phyloP scores from a whole-genome alignment of 2,888 invertebrate species.

The Ectemnius cavifrons region DNA sequence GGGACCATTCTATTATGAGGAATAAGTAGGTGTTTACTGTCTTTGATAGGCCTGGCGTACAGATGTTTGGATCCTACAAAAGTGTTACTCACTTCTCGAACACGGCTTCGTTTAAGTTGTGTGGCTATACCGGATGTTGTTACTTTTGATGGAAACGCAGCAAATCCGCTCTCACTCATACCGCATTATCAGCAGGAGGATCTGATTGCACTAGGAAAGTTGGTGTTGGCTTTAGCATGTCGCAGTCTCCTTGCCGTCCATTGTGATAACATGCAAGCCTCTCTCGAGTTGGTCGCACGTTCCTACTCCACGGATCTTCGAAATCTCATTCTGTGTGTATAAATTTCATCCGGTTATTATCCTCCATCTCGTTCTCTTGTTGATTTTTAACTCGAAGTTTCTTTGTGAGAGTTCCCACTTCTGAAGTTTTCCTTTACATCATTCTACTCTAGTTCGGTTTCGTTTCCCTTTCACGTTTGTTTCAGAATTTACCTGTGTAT shows the following conservation, averaged over 20 bases:
- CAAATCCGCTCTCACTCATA: slow-evolving; percentile 83
- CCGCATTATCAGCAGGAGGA: slow-evolving; percentile 93
- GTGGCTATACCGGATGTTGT: slow-evolving; percentile 90
- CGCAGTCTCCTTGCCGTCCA: slow-evolving; percentile 93
- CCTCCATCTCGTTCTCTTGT: too few relatives aligned
- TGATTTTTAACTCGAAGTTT: too few relatives aligned
- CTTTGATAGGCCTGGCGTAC: slow-evolving; percentile 82
- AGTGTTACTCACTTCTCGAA: slow-evolving; percentile 88
- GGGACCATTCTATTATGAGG: too few relatives aligned
- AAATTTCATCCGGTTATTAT: slow-evolving; percentile 15
- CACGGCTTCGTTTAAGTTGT: slow-evolving; percentile 89
- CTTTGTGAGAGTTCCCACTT: too few relatives aligned
- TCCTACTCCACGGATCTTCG: slow-evolving; percentile 96
- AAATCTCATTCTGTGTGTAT: slow-evolving; percentile 91
- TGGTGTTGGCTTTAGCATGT: slow-evolving; percentile 95
- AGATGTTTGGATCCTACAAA: slow-evolving; percentile 95
- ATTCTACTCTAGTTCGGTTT: background rate
- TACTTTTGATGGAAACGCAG: slow-evolving; percentile 84
- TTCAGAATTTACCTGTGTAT: slow-evolving; percentile 1
- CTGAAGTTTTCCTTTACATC: too few relatives aligned
- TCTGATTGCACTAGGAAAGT: slow-evolving; percentile 92
- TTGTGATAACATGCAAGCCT: slow-evolving; percentile 91
- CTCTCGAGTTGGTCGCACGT: slow-evolving; percentile 92
- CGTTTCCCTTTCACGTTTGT: background rate
- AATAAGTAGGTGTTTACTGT: slow-evolving; percentile 4